Evolutionary conservation across 2,888 invertebrate genomes (phyloP), one percentile per base, ranked within the genome.

Genomic region (Drosophila fungiperda): DNA sequence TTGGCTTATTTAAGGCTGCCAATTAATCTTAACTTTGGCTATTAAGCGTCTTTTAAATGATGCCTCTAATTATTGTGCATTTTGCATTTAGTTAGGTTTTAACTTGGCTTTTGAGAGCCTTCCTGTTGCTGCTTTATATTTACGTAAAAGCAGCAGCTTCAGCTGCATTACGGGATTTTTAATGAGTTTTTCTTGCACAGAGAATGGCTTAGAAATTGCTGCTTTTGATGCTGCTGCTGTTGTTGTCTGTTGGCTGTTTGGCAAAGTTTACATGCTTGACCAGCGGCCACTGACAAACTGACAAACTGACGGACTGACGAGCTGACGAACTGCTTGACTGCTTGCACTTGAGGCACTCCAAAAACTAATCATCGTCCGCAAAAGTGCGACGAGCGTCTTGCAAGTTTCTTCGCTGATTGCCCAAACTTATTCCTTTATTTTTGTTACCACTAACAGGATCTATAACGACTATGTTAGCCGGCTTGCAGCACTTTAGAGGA

Each of bases 351-450:
- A 77, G 86, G 80, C 88, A 80, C 87, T 87, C 80, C 76, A 88
- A 87, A 87, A 87, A 87, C 88, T 87, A 87, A 87, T 87, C 87
- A 87, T 83, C 80, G 76, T 76, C 75, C 76, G 81, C 55, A 68
- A 65, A 74, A 73, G 63, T 64, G 74, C 75, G 68, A 63, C 55
- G 58, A 78, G 70, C 73, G 78, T 38, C 76, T 63, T 54, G 55
- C 73, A 80, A 88, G 60, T 76, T 87, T 76, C 35, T 45, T 50
- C 66, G 42, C 70, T 76, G 72, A 75, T 72, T 74, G 65, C 45
- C 45, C 36, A 11, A 58, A 69, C 33, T 50, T 60, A 12, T 17
- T 36, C 17, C 26, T 26, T 3, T 38, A 15, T 15, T 33, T 20
- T 6, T 12, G 40, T 20, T 72, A 45, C 52, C 7, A 29, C 48